Conservation (phyloP, 2,888 invertebrate species). For the Cantharis rustica region DNA sequence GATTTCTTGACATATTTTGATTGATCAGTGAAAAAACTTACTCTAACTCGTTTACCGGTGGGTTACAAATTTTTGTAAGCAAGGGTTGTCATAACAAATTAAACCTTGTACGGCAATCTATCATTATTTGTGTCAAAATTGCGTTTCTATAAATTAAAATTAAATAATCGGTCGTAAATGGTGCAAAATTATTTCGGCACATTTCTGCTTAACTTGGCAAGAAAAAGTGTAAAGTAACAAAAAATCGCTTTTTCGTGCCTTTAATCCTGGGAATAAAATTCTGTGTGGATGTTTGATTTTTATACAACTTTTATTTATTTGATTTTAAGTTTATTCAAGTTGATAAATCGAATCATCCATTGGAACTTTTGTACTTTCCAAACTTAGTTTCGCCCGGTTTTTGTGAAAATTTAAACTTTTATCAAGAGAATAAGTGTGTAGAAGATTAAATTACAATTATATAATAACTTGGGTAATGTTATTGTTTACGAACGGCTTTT, state of each 20-base stretch:
- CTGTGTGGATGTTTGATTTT: neutral
- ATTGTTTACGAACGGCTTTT: neutral
- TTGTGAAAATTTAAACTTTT: neutral
- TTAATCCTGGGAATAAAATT: neutral
- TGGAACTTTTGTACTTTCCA: neutral
- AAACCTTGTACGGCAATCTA: conserved; percentile 18
- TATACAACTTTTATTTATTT: neutral
- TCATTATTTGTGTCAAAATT: conserved; percentile 15
- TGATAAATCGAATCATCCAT: neutral
- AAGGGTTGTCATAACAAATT: conserved; percentile 33
- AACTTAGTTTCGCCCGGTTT: neutral
- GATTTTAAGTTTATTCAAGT: neutral
- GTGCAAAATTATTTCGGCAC: neutral
- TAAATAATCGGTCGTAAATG: neutral
- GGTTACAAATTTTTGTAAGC: conserved; percentile 18
- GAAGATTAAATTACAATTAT: neutral
- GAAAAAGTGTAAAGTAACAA: neutral
- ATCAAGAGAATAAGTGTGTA: neutral
- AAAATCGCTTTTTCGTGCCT: neutral
- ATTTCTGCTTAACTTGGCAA: neutral
- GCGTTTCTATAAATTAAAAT: neutral
- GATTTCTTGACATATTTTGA: conserved; percentile 29
- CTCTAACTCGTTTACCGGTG: conserved; percentile 20
- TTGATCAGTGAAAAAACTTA: conserved; percentile 19
- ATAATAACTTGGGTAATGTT: neutral